A percentile compares a stretch with the other conserved stretches of the same genome.
Conservation (phyloP, 1,140 invertebrate genomes). For the Penaeus chinensis region DNA sequence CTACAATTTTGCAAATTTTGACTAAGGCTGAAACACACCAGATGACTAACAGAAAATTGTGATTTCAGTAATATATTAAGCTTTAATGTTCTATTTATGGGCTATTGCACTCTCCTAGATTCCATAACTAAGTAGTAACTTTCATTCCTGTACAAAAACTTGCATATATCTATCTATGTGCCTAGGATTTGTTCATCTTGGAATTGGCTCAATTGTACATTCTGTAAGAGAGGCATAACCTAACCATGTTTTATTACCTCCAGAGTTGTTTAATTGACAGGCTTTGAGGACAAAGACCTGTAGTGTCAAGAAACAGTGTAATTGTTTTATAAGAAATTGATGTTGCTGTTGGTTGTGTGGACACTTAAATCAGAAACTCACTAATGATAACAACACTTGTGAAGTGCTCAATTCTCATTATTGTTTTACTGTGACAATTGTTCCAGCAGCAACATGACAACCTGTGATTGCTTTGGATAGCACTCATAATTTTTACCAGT, state of each 20-base stretch:
- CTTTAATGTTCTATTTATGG: conserved; percentile 15
- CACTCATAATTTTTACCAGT: conserved; percentile 1
- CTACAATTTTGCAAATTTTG: conserved; percentile 5
- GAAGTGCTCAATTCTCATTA: conserved; percentile 9
- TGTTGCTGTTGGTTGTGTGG: not conserved
- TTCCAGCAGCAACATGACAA: conserved; percentile 21
- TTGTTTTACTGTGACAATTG: conserved; percentile 2
- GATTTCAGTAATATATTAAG: conserved; percentile 20
- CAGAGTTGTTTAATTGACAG: conserved; percentile 10
- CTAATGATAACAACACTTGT: not conserved
- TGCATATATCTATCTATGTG: no score
- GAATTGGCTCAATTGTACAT: conserved; percentile 8
- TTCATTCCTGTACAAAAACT: no score
- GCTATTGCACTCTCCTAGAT: conserved; percentile 6
- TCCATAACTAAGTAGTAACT: not conserved
- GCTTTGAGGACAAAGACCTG: conserved; percentile 14
- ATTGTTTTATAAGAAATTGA: no score
- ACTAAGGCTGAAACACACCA: conserved; percentile 17
- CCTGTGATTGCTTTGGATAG: conserved; percentile 20
- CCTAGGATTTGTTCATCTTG: not conserved
- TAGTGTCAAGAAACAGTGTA: conserved; percentile 7
- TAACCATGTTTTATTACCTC: conserved; percentile 13
- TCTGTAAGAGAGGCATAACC: not conserved
- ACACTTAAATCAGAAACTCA: not conserved
- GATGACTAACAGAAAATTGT: conserved; percentile 1